A percentile compares a stretch with the other conserved stretches of the same genome.
Evolutionary conservation across 2,797 vertebrate species (phyloP).

Genomic region (Myotis pilosus): DNA sequence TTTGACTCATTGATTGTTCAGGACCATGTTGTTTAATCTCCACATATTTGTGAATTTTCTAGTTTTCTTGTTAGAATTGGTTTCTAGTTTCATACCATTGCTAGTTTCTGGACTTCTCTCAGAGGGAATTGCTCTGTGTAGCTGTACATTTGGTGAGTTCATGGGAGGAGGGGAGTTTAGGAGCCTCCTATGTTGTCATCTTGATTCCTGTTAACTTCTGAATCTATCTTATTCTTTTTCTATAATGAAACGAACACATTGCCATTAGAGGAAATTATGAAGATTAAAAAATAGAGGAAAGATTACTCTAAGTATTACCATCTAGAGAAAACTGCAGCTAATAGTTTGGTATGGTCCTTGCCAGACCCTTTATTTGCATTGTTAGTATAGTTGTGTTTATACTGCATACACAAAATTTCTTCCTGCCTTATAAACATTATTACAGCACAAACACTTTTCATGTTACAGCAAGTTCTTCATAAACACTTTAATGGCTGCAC

Average conservation of each 20-base stretch:
- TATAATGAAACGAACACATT: neutral
- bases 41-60: neutral
- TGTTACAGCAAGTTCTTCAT: neutral
- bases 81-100: neutral
- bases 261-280: neutral
- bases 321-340: neutral
- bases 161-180: neutral
- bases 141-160: neutral
- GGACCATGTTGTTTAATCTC: neutral
- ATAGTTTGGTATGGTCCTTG: neutral
- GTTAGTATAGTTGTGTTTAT: neutral
- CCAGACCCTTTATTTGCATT: neutral
- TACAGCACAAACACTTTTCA: neutral
- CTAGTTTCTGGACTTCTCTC: neutral
- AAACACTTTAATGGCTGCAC: neutral
- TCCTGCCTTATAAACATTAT: neutral
- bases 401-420: neutral
- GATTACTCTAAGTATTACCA: neutral
- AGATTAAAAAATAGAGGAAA: constrained; percentile 24
- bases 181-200: neutral
- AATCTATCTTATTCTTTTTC: neutral
- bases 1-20: neutral
- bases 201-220: neutral
- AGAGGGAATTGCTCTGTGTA: neutral
- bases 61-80: neutral